A percentile compares a stretch with the other conserved stretches of the same genome.
Conservation (phyloP, 2,113 vertebrate species). For the Otocyon megalotis region DNA sequence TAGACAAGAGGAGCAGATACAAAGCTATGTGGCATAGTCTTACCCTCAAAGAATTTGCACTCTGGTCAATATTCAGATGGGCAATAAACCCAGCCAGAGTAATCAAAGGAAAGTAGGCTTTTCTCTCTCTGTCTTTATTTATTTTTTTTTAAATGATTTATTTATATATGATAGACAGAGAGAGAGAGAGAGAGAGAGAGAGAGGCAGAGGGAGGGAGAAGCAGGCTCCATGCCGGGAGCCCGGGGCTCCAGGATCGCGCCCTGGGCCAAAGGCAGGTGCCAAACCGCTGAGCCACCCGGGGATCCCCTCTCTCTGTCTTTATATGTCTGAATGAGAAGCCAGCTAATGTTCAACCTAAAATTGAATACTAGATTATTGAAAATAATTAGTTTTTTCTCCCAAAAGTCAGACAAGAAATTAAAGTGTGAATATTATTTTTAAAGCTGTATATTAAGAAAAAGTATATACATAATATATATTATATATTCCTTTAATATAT, state of each 20-base stretch:
- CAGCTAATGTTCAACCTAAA: background rate
- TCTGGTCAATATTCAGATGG: background rate
- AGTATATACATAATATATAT: background rate
- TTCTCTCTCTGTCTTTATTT: background rate
- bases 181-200: too few relatives aligned
- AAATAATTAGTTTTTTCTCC: background rate
- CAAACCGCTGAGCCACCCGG: too few relatives aligned
- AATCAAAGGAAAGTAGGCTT: background rate
- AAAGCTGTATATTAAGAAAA: background rate
- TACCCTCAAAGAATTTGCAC: background rate
- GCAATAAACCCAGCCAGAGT: background rate
- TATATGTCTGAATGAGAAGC: background rate
- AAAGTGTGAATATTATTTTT: background rate
- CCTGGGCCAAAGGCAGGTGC: too few relatives aligned
- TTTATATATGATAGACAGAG: too few relatives aligned
- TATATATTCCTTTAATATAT: background rate
- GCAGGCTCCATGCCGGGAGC: too few relatives aligned
- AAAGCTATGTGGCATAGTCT: background rate
- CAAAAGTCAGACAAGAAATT: slow-evolving; percentile 30
- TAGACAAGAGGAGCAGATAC: background rate
- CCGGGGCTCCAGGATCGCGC: too few relatives aligned
- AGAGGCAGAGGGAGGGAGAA: too few relatives aligned
- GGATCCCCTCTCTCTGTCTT: background rate
- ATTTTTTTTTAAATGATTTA: too few relatives aligned
- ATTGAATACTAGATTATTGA: slow-evolving; percentile 25